phyloP scores from a whole-genome alignment of 2,888 invertebrate species.

The Tenthredo scrophulariae region DNA sequence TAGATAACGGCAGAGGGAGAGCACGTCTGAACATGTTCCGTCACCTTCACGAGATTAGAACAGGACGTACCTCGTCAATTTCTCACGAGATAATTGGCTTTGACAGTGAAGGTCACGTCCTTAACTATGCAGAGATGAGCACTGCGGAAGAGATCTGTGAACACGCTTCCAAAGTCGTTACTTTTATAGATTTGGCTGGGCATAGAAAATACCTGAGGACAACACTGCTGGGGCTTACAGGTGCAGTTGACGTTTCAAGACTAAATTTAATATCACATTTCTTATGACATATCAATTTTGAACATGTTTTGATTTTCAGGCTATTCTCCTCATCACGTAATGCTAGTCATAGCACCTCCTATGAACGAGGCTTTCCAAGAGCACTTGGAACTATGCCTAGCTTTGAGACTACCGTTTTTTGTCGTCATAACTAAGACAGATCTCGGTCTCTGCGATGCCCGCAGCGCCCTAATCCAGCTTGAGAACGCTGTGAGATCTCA shows the following conservation, averaged over 20 bases:
- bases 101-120: conserved; percentile 89
- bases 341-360: conserved; percentile 83
- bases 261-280: background rate
- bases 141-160: conserved; percentile 97
- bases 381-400: conserved; percentile 91
- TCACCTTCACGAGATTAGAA: conserved; percentile 96
- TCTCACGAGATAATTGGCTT: conserved; percentile 98
- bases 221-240: conserved; percentile 95
- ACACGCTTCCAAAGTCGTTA: conserved; percentile 94
- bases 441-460: conserved; percentile 80
- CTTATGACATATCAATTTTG: background rate
- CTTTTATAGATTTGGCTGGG: conserved; percentile 97
- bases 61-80: conserved; percentile 96
- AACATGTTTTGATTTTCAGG: conserved; percentile 78
- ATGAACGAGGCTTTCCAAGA: conserved; percentile 83
- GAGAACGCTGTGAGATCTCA: conserved; percentile 71
- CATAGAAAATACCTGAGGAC: conserved; percentile 97
- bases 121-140: conserved; percentile 93
- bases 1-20: conserved; percentile 97
- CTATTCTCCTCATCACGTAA: conserved; percentile 94
- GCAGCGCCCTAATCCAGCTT: conserved; percentile 71
- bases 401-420: conserved; percentile 93
- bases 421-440: conserved; percentile 97
- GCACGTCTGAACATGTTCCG: conserved; percentile 97
- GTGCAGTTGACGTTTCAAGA: conserved; percentile 68